phyloP scores from a whole-genome alignment of 2,888 invertebrate species.

The Nymphalis c-album region DNA sequence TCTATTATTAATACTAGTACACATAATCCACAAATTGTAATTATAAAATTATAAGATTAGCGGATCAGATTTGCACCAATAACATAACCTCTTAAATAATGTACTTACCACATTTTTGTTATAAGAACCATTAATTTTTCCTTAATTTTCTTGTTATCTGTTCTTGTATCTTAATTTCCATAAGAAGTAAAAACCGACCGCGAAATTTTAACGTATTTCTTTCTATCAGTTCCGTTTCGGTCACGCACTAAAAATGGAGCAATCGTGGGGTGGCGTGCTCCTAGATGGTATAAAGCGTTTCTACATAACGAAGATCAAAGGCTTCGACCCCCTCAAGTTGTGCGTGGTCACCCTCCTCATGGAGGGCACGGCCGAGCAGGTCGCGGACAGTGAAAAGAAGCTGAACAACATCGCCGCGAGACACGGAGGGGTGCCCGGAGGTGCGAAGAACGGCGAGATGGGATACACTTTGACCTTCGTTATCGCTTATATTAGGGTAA shows the following conservation, averaged over 20 bases:
- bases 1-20: too few species aligned
- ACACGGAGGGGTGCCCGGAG: slow-evolving; percentile 93
- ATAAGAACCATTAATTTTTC: too few species aligned
- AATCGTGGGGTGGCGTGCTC: slow-evolving; percentile 83
- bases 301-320: slow-evolving; percentile 93
- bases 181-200: too few species aligned
- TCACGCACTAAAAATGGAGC: slow-evolving; percentile 85
- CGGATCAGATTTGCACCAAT: too few species aligned
- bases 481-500: slow-evolving; percentile 97
- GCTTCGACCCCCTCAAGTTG: slow-evolving; percentile 89
- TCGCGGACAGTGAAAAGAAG: slow-evolving; percentile 80
- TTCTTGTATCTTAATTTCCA: too few species aligned
- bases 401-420: slow-evolving; percentile 90
- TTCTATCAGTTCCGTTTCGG: slow-evolving; percentile 92
- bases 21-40: too few species aligned
- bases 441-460: slow-evolving; percentile 95
- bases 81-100: too few species aligned
- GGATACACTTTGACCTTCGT: slow-evolving; percentile 98
- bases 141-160: too few species aligned
- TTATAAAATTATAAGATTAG: too few species aligned
- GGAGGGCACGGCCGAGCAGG: slow-evolving; percentile 89
- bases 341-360: slow-evolving; percentile 96
- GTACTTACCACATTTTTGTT: too few species aligned
- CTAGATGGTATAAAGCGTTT: slow-evolving; percentile 91
- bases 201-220: too few species aligned